Conservation (phyloP, 2,888 invertebrate genomes). For the Phengaris alcon region DNA sequence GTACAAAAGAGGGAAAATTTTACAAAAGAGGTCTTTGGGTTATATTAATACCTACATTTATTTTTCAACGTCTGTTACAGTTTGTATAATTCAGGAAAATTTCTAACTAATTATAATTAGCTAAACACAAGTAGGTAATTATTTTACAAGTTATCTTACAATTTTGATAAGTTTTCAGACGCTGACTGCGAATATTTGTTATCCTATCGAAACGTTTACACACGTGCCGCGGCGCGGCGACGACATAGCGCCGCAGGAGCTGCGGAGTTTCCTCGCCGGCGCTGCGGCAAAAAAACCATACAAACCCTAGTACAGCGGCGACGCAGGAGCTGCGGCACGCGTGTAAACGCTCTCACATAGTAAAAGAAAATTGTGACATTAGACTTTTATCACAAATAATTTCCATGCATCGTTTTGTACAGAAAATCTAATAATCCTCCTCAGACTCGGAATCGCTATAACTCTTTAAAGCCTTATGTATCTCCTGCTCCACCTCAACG, state of each 20-base stretch:
- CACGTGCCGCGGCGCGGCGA: no score
- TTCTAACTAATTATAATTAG: not conserved
- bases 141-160: not conserved
- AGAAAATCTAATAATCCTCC: conserved; percentile 66
- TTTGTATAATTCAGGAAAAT: not conserved
- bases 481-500: conserved; percentile 66
- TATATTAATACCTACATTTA: conserved; percentile 23
- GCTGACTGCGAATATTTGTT: not conserved
- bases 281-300: no score
- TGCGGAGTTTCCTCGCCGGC: no score
- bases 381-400: conserved; percentile 56
- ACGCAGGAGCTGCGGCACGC: no score
- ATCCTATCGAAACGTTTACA: not conserved
- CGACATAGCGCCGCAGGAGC: no score
- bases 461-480: conserved; percentile 61
- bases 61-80: conserved; percentile 18
- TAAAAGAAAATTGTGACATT: conserved; percentile 53
- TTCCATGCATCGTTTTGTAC: conserved; percentile 58
- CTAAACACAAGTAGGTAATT: not conserved
- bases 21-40: conserved; percentile 27
- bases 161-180: not conserved
- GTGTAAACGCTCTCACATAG: not conserved
- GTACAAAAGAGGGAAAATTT: not conserved
- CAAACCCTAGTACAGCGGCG: no score
- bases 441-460: conserved; percentile 68